Conservation (phyloP, 1,140 invertebrate species). For the Papilio helenus region DNA sequence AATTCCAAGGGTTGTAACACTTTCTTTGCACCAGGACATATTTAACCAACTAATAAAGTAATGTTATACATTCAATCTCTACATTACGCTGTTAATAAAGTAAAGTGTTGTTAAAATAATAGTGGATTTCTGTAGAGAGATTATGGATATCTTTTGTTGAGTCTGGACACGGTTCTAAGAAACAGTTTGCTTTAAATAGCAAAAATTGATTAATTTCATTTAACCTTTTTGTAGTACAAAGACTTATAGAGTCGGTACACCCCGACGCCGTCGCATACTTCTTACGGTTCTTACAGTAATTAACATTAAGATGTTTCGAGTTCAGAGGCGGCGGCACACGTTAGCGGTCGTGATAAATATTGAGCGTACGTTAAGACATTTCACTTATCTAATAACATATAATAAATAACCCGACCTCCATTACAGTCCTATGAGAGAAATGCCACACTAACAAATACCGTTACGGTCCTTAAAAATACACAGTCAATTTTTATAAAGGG, state of each 20-base stretch:
- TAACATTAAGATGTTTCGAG: conserved; percentile 35
- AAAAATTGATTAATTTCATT: background rate
- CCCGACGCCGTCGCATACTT: conserved; percentile 1
- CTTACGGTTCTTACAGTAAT: conserved; percentile 33
- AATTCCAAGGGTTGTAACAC: background rate
- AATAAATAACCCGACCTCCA: conserved; percentile 54
- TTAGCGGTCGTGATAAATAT: conserved; percentile 55
- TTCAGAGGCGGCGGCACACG: conserved; percentile 38
- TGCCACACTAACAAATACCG: conserved; percentile 59
- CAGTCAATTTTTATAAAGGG: conserved; percentile 64
- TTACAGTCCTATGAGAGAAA: conserved; percentile 60
- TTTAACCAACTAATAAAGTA: background rate
- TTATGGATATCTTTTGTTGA: no score
- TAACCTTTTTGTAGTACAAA: background rate
- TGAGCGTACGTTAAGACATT: conserved; percentile 54
- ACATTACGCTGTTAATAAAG: background rate
- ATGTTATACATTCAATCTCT: background rate
- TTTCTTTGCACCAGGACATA: no score
- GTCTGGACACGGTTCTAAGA: no score
- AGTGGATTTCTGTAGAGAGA: background rate
- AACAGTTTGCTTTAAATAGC: background rate
- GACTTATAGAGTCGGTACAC: no score
- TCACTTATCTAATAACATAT: conserved; percentile 57
- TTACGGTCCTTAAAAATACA: conserved; percentile 59
- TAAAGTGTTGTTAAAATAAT: no score